Base-by-base conservation (phyloP, 1,140 invertebrate species). In the Panonychus citri region DNA sequence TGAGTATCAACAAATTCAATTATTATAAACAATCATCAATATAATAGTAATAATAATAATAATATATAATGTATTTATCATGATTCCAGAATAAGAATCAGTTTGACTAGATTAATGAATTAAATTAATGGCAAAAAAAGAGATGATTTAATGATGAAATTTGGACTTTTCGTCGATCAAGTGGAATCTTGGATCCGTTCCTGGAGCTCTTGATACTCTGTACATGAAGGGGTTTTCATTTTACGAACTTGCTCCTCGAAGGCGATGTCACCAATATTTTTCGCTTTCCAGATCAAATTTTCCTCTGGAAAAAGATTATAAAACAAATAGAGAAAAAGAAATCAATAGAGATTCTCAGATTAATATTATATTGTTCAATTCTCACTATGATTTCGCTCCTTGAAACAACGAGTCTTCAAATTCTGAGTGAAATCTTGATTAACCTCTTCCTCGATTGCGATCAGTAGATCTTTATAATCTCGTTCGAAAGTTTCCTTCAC, bases 401-500 rank as follows among this genome's bases (percentile, higher is more conserved):
- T 79, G 69, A 83, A 88, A 69, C 93, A 98, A 53, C 82, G 80
- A 67, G 85, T 81, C 46, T 84, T 78, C 52, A 97, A 74, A 64
- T 82, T 82, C 64, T 79, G 78, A 57, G 94, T 73, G 70, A 83
- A 93, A 64, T 97, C 93, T 67, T 97, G 90, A 69, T 97, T 91
- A 1, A 98, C 87, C 21, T 86, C 82, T 66, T 81, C 77, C 69
- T 98, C 94, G 46, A 98, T 72, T 60, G 88, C 75, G 43, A 8
- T n/a, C n/a, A 46, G 73, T 60, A 83, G 90, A 4, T 86, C 86
- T 69, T 87, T 83, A 73, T 90, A 95, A 65, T 96, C 87, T 0
- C 77, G 77, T 66, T 83, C 80, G 74, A 97, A 98, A 68, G 90
- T 93, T 61, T 89, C 84, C 70, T 94, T 94, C 28, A 97, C 91